Percentiles rank a stretch among this genome's conserved stretches.
phyloP scores from a whole-genome alignment of 2,113 vertebrate genomes.

The Eulemur rufifrons region DNA sequence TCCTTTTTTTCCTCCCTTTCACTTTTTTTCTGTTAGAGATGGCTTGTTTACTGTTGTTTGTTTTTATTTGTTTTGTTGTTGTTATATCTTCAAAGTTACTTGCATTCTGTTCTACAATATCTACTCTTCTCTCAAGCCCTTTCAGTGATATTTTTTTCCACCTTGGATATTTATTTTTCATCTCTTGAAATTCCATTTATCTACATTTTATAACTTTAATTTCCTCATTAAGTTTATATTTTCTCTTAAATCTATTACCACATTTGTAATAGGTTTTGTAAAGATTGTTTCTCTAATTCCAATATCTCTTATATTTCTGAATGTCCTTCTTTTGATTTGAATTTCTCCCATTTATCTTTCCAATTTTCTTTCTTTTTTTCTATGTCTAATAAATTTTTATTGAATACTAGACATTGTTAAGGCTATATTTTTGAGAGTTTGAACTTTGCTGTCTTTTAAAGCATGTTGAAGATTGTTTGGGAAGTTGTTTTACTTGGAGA shows the following conservation, averaged over 20 bases:
- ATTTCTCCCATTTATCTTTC: neutral
- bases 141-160: neutral
- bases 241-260: neutral
- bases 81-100: neutral
- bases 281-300: neutral
- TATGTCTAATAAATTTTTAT: neutral
- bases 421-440: neutral
- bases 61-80: neutral
- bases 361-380: neutral
- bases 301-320: neutral
- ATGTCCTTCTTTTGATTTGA: neutral
- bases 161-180: neutral
- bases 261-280: neutral
- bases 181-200: neutral
- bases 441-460: neutral
- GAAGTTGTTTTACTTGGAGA: neutral
- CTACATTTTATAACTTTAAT: neutral
- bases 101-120: neutral
- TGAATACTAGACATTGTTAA: neutral
- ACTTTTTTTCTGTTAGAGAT: neutral
- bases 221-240: neutral
- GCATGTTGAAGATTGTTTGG: neutral
- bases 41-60: neutral
- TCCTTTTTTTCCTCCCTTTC: neutral
- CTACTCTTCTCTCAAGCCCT: neutral